Evolutionary conservation across 2,113 vertebrate genomes (phyloP).

Genomic region (Progne subis): DNA sequence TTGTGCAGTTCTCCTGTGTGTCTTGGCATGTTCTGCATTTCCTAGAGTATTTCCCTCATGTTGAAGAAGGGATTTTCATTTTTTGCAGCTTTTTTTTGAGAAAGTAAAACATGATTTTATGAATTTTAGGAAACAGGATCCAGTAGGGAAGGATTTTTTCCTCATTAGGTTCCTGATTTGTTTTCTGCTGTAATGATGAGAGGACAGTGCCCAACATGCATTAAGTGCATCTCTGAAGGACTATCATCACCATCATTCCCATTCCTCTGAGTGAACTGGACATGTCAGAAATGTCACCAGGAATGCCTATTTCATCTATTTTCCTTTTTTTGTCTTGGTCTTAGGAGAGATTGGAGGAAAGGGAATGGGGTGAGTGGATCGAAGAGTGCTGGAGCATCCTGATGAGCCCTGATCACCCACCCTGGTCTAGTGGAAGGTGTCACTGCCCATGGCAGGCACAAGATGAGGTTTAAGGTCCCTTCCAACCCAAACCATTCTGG

Average conservation of each 20-base stretch:
- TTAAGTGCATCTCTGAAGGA: background rate
- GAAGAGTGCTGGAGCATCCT: background rate
- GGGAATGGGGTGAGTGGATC: background rate
- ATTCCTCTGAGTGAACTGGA: background rate
- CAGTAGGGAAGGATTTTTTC: background rate
- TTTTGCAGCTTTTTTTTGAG: background rate
- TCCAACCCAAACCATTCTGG: background rate
- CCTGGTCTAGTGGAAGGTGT: background rate
- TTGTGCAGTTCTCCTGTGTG: background rate
- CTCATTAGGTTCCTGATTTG: background rate
- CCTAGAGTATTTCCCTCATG: background rate
- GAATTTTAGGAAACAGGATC: background rate
- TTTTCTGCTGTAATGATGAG: background rate
- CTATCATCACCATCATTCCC: background rate
- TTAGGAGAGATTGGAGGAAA: background rate
- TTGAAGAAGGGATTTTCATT: background rate
- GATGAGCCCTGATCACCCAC: background rate
- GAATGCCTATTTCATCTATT: accelerated
- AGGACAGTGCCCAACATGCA: background rate
- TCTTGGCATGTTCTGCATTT: background rate
- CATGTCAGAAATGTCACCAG: background rate
- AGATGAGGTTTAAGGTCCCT: background rate
- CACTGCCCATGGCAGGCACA: background rate
- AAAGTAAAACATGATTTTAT: background rate
- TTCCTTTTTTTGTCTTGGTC: background rate